phyloP scores from a whole-genome alignment of 2,797 vertebrate genomes.

The Lithobates sylvaticus region DNA sequence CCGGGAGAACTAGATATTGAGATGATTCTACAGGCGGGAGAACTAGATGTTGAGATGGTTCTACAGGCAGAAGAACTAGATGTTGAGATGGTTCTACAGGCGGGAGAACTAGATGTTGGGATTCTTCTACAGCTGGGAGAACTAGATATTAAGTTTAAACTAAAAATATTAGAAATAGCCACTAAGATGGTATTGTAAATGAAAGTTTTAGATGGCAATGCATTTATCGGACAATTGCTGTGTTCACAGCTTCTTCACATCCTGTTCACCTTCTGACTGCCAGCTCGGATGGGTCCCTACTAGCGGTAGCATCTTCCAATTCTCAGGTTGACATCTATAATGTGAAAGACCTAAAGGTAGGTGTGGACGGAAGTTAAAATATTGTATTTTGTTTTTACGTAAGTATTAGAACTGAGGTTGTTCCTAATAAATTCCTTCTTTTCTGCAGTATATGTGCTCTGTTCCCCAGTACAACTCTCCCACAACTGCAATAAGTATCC shows the following conservation, averaged over 20 bases:
- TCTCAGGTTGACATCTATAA: slow-evolving; percentile 84
- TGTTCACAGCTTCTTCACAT: slow-evolving; percentile 63
- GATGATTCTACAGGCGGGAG: too few species aligned
- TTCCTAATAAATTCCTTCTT: neutral
- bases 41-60: too few species aligned
- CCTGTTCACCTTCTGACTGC: slow-evolving; percentile 81
- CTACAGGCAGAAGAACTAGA: too few species aligned
- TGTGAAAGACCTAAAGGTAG: slow-evolving; percentile 83
- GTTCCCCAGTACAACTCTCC: slow-evolving; percentile 88
- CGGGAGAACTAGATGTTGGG: too few species aligned
- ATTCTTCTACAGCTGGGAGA: too few species aligned
- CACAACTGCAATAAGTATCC: slow-evolving; percentile 86
- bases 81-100: too few species aligned
- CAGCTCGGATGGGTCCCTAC: slow-evolving; percentile 87
- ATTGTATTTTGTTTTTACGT: neutral
- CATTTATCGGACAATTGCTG: neutral
- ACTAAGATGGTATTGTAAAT: too few species aligned
- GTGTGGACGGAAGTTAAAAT: neutral
- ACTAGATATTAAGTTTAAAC: too few species aligned
- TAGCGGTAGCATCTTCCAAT: slow-evolving; percentile 81
- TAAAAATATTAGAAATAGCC: too few species aligned
- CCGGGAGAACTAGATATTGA: too few species aligned
- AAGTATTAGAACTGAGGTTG: neutral
- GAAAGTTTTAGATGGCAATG: too few species aligned
- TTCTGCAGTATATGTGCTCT: slow-evolving; percentile 82